Base-by-base conservation (phyloP, 1,140 invertebrate species). In the Caenorhabditis inopinata region DNA sequence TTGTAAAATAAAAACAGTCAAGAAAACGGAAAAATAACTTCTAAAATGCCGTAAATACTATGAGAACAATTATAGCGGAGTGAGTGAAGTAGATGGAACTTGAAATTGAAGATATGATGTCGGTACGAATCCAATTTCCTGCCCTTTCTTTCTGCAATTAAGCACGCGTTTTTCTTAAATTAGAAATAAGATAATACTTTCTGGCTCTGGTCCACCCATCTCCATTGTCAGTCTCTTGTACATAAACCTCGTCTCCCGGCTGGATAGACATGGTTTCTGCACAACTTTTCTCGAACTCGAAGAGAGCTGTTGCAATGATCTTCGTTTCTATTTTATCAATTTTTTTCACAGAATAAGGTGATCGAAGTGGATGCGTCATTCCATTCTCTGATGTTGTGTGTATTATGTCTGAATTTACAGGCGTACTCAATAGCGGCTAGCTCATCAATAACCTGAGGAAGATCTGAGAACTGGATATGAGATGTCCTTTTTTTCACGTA, bases 21-120 rank as follows among this genome's bases (percentile, higher is more conserved):
- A n/a, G n/a, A n/a, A n/a, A n/a, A n/a, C n/a, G n/a, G n/a, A n/a
- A n/a, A n/a, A n/a, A n/a, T n/a, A n/a, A n/a, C n/a, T n/a, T n/a
- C n/a, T n/a, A n/a, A n/a, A n/a, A n/a, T n/a, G n/a, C n/a, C n/a
- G n/a, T n/a, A n/a, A n/a, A n/a, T n/a, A n/a, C n/a, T n/a, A n/a
- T n/a, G 21, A 51, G 14, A 51, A 25, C 27, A 16, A 58, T 58
- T 58, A 58, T 32, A 29, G 51, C 1, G 51, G 51, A 14, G 51
- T 58, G 27, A 58, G 29, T 29, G 27, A 11, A 16, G 27, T 23
- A 3, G 51, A 23, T 3, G 14, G n/a, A 1, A 29, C 51, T 3
- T 25, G 58, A n/a, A 68, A 68, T n/a, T 68, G 58, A 2, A 68
- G 32, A 68, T 68, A 68, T 2, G 58, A 68, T 7, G 58, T 68